A percentile compares a stretch with the other conserved stretches of the same genome.
phyloP scores from a whole-genome alignment of 2,113 vertebrate genomes.

The Thamnaconus septentrionalis region DNA sequence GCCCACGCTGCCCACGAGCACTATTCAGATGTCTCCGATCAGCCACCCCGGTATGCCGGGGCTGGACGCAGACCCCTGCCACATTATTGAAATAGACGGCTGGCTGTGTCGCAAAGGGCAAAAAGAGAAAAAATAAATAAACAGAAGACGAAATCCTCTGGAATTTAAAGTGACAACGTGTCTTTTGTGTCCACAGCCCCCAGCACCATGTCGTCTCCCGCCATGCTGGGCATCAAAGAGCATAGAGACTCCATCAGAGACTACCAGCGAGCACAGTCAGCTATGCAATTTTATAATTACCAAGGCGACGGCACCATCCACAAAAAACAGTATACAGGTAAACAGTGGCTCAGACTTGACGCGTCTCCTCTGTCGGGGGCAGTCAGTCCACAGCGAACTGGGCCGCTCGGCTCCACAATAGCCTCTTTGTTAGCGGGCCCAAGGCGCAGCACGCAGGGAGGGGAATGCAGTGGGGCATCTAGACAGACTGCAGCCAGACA shows the following conservation, averaged over 20 bases:
- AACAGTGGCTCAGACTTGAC: constrained; percentile 19
- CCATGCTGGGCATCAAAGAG: constrained; percentile 90
- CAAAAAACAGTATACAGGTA: constrained; percentile 91
- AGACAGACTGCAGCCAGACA: constrained; percentile 42
- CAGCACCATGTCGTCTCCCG: constrained; percentile 94
- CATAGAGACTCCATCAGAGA: constrained; percentile 81
- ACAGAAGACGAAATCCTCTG: constrained; percentile 13
- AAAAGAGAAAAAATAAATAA: constrained; percentile 4
- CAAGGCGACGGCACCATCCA: constrained; percentile 87
- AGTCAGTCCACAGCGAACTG: constrained; percentile 25
- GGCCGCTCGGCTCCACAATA: constrained; percentile 42
- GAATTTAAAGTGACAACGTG: constrained; percentile 32
- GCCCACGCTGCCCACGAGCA: constrained; percentile 87
- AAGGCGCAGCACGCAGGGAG: constrained; percentile 28
- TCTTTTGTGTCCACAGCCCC: constrained; percentile 78
- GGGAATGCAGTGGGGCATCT: constrained; percentile 32
- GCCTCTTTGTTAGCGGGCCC: constrained; percentile 37
- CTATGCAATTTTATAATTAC: constrained; percentile 97
- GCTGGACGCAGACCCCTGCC: neutral
- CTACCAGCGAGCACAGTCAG: constrained; percentile 87
- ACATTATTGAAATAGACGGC: constrained; percentile 25
- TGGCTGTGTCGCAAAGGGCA: neutral
- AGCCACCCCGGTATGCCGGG: constrained; percentile 86
- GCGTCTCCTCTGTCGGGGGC: constrained; percentile 9
- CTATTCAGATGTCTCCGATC: constrained; percentile 92